A percentile compares a stretch with the other conserved stretches of the same genome.
phyloP scores from a whole-genome alignment of 1,140 invertebrate species.

The Aphelenchoides fujianensis region DNA sequence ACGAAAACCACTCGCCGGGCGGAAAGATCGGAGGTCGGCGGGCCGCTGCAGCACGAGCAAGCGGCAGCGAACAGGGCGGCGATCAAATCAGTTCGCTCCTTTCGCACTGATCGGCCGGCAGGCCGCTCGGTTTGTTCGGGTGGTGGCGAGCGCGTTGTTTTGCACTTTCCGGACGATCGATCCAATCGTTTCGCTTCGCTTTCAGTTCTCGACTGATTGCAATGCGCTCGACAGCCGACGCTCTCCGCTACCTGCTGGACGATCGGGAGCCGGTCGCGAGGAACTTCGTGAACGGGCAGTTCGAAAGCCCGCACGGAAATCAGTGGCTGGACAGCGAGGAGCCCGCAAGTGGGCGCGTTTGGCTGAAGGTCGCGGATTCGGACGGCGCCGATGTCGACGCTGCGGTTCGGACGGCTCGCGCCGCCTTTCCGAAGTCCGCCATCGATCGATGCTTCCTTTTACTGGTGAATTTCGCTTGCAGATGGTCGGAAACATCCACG shows the following conservation, averaged over 20 bases:
- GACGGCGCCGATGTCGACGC: constrained; percentile 61
- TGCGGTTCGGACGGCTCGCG: constrained; percentile 54
- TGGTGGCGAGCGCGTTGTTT: too few relatives aligned
- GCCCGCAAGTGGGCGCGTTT: constrained; percentile 66
- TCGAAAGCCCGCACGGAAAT: constrained; percentile 53
- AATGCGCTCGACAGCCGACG: constrained; percentile 16
- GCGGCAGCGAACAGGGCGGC: too few relatives aligned
- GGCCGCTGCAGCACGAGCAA: too few relatives aligned
- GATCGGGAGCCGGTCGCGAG: constrained; percentile 24
- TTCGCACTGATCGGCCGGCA: too few relatives aligned
- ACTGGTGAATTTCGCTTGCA: constrained; percentile 35
- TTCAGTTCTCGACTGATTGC: too few relatives aligned
- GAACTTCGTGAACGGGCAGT: constrained; percentile 66
- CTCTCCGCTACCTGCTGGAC: constrained; percentile 16
- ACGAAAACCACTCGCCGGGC: too few relatives aligned
- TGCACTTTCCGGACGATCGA: too few relatives aligned
- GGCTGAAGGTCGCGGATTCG: constrained; percentile 66
- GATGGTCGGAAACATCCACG: constrained; percentile 62
- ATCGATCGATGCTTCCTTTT: constrained; percentile 26
- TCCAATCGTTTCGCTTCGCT: too few relatives aligned
- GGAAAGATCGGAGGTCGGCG: too few relatives aligned
- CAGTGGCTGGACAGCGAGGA: constrained; percentile 64
- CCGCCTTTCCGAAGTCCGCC: constrained; percentile 35
- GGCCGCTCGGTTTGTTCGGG: too few relatives aligned
- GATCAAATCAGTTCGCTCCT: too few relatives aligned